A percentile compares a stretch with the other conserved stretches of the same genome.
Conservation (phyloP, 2,797 vertebrate genomes). For the Gallinago stenura region DNA sequence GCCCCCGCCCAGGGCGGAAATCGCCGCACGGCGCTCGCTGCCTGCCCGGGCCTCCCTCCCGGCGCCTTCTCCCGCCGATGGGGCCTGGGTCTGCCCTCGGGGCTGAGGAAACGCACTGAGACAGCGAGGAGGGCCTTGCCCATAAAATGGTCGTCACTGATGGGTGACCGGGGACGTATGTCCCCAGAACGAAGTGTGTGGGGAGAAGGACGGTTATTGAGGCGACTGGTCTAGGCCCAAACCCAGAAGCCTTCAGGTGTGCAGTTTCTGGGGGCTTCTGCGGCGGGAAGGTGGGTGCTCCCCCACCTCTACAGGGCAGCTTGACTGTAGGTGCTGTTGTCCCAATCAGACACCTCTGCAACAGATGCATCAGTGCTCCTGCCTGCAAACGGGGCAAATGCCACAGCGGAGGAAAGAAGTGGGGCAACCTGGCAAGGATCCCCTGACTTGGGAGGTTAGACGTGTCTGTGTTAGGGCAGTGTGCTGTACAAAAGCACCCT, state of each 20-base stretch:
- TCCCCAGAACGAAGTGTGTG: rapidly evolving
- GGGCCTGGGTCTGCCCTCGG: no score
- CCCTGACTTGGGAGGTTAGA: neutral
- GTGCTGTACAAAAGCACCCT: rapidly evolving
- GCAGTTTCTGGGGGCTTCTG: no score
- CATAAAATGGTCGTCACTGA: rapidly evolving
- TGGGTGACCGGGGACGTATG: rapidly evolving
- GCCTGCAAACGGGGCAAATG: rapidly evolving
- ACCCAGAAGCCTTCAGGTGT: rapidly evolving
- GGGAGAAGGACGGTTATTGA: rapidly evolving
- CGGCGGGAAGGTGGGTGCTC: rapidly evolving
- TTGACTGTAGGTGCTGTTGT: rapidly evolving
- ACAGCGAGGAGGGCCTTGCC: neutral
- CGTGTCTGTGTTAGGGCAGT: rapidly evolving
- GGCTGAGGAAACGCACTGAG: rapidly evolving
- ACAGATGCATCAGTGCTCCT: rapidly evolving
- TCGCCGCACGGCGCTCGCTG: neutral
- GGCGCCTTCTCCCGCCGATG: neutral
- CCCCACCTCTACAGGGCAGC: rapidly evolving
- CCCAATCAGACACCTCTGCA: rapidly evolving
- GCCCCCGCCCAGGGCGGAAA: neutral
- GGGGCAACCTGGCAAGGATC: neutral
- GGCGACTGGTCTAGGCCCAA: neutral
- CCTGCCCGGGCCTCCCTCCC: neutral
- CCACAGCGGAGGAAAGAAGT: rapidly evolving